A percentile compares a stretch with the other conserved stretches of the same genome.
phyloP scores from a whole-genome alignment of 64 coral and sea anemone genomes.

The Hydrozoanthus tunicans region DNA sequence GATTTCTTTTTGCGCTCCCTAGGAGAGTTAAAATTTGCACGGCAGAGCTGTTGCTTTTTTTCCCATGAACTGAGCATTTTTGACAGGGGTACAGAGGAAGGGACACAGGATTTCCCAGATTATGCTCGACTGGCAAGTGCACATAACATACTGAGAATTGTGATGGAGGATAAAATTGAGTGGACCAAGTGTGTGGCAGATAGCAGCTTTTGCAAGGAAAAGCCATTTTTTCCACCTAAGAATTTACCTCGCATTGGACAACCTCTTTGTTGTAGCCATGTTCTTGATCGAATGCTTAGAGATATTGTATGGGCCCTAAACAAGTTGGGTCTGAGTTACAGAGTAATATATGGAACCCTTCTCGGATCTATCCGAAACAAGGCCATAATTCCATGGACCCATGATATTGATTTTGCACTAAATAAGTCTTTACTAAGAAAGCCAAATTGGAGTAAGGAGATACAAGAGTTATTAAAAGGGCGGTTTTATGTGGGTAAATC shows the following conservation, averaged over 20 bases:
- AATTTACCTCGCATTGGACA: conserved; percentile 29
- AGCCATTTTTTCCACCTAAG: conserved; percentile 24
- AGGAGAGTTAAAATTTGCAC: conserved; percentile 51
- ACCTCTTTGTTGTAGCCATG: conserved; percentile 60
- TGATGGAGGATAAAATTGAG: conserved; percentile 60
- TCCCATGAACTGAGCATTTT: not conserved
- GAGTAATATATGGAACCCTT: conserved; percentile 61
- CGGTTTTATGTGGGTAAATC: conserved; percentile 51
- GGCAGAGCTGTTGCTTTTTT: conserved; percentile 22
- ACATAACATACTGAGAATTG: conserved; percentile 60
- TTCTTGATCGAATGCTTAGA: conserved; percentile 56
- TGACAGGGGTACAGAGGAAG: conserved; percentile 53
- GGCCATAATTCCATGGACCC: conserved; percentile 77
- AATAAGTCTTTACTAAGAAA: not conserved
- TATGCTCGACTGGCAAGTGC: conserved; percentile 43
- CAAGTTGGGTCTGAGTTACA: conserved; percentile 53
- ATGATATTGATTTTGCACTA: conserved; percentile 68
- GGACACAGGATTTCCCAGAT: conserved; percentile 34
- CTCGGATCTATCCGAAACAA: conserved; percentile 58
- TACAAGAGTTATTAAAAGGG: conserved; percentile 36
- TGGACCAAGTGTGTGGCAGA: conserved; percentile 66
- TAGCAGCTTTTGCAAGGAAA: conserved; percentile 33
- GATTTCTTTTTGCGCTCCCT: conserved; percentile 69
- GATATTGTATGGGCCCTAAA: conserved; percentile 56
- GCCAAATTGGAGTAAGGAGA: not conserved